phyloP scores from a whole-genome alignment of 2,113 vertebrate genomes.

The Mohoua ochrocephala region DNA sequence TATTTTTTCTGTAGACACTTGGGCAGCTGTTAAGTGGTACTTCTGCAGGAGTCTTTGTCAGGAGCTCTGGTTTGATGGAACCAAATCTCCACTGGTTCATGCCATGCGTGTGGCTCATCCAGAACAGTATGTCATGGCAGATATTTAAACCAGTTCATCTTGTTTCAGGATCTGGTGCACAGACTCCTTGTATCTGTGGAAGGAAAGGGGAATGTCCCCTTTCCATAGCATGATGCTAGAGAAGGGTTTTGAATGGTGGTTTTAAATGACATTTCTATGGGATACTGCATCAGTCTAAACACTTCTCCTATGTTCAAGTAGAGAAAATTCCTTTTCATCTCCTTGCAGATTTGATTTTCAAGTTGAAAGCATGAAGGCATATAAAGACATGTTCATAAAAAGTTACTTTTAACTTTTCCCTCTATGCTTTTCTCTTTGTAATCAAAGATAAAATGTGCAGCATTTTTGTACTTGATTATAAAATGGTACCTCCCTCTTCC shows the following conservation, averaged over 20 bases:
- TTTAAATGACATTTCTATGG: neutral
- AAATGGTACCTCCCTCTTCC: neutral
- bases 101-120: neutral
- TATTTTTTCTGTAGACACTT: neutral
- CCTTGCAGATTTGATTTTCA: slow-evolving; percentile 32
- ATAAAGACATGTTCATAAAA: slow-evolving; percentile 10
- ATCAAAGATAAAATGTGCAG: slow-evolving; percentile 35
- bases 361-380: slow-evolving; percentile 25
- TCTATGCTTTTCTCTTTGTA: slow-evolving; percentile 8
- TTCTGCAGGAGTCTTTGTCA: neutral
- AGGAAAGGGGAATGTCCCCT: neutral
- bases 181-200: neutral
- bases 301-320: neutral
- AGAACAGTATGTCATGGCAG: neutral
- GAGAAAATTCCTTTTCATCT: slow-evolving; percentile 36
- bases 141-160: neutral
- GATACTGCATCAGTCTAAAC: neutral
- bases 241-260: neutral
- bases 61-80: neutral
- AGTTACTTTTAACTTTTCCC: slow-evolving; percentile 39
- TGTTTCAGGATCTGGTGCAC: neutral
- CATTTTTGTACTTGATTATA: slow-evolving; percentile 5
- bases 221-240: neutral
- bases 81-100: neutral
- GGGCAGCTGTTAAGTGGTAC: neutral